Conservation (phyloP, 2,113 vertebrate species). For the Grantiella picta region DNA sequence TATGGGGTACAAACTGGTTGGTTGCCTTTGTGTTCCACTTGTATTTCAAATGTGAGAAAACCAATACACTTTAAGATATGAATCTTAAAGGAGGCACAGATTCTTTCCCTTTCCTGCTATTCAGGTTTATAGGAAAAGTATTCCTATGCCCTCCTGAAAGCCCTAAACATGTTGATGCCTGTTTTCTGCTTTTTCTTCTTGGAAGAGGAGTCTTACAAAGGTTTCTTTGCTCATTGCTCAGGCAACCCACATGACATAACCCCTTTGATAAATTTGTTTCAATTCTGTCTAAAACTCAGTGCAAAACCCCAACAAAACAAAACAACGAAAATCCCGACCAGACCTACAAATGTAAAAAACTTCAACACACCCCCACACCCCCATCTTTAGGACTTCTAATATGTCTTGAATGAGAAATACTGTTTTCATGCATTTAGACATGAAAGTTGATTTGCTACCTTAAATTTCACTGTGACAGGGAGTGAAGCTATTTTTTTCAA, state of each 20-base stretch:
- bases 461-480: not conserved
- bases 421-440: not conserved
- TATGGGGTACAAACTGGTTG: not conserved
- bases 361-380: fast-evolving
- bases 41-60: not conserved
- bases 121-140: not conserved
- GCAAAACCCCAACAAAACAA: not conserved
- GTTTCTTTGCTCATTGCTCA: not conserved
- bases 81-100: not conserved
- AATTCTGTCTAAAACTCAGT: not conserved
- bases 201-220: not conserved
- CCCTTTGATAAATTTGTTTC: not conserved
- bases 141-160: not conserved
- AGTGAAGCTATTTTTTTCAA: not conserved
- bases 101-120: not conserved
- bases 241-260: fast-evolving
- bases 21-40: not conserved
- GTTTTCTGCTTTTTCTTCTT: not conserved
- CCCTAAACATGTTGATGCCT: not conserved
- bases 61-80: not conserved
- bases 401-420: not conserved
- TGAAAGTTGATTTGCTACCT: not conserved
- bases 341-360: not conserved
- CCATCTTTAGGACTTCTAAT: not conserved
- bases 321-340: not conserved